Conservation (phyloP, 2,888 invertebrate genomes). For the Hermaeophaga mercurialis region DNA sequence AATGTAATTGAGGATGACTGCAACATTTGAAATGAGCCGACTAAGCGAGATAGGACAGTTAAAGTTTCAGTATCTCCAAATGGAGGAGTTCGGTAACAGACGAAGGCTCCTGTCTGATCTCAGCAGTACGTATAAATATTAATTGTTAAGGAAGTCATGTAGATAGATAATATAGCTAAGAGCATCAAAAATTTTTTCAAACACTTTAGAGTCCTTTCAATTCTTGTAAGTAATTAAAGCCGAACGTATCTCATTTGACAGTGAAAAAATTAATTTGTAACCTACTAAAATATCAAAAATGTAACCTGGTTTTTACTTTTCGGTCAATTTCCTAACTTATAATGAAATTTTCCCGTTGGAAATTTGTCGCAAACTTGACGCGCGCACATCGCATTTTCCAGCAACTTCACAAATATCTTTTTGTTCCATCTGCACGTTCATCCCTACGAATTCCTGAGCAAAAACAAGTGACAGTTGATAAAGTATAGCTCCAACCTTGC, state of each 20-base stretch:
- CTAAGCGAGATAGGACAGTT: slow-evolving; percentile 26
- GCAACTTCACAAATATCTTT: slow-evolving; percentile 15
- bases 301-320: background rate
- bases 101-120: too few species aligned
- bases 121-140: too few species aligned
- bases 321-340: background rate
- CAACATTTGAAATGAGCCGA: slow-evolving; percentile 29
- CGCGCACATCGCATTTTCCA: background rate
- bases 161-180: too few species aligned
- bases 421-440: slow-evolving; percentile 2
- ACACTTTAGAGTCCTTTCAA: too few species aligned
- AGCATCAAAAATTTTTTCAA: too few species aligned
- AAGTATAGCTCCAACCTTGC: slow-evolving; percentile 16
- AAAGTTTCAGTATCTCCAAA: slow-evolving; percentile 24
- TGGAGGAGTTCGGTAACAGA: slow-evolving; percentile 11
- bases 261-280: too few species aligned
- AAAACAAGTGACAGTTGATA: slow-evolving; percentile 26
- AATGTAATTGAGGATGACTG: slow-evolving; percentile 31
- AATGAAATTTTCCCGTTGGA: background rate
- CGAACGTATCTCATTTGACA: too few species aligned
- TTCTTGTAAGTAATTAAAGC: too few species aligned
- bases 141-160: too few species aligned
- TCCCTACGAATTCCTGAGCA: slow-evolving; percentile 13
- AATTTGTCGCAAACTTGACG: background rate
- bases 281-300: too few species aligned